These are phyloP conservation scores for Erebia ligea DNA, from an alignment of 2,888 invertebrate species.

Conservation along the genomic window DNA sequence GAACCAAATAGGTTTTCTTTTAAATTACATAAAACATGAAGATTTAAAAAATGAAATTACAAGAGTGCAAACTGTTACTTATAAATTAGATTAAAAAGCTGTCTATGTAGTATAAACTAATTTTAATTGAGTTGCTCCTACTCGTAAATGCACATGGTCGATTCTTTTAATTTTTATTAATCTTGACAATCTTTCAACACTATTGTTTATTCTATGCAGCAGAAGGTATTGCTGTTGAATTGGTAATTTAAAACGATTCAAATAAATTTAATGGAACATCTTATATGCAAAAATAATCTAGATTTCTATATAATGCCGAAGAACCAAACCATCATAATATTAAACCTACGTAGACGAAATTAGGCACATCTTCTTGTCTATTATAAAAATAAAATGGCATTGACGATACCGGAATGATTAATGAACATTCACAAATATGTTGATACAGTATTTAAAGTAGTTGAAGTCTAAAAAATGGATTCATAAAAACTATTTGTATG, in stretches of 20 bases:
- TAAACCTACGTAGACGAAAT: not conserved
- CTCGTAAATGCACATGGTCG: not conserved
- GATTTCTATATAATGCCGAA: too few relatives aligned
- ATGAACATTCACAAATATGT: not conserved
- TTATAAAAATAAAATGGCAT: not conserved
- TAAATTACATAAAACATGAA: too few relatives aligned
- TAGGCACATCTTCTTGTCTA: not conserved
- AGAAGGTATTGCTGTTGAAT: not conserved
- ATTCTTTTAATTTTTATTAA: conserved; percentile 1
- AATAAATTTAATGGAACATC: conserved; percentile 13
- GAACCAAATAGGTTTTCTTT: too few relatives aligned
- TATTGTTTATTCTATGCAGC: conserved; percentile 1
- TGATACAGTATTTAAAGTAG: not conserved
- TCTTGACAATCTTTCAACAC: not conserved
- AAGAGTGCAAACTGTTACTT: too few relatives aligned
- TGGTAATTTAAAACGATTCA: conserved; percentile 4
- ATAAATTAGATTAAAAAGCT: not conserved
- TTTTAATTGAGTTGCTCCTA: not conserved
- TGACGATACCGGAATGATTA: not conserved
- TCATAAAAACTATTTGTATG: conserved; percentile 11
- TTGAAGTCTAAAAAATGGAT: not conserved
- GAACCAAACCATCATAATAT: too few relatives aligned
- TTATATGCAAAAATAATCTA: not conserved
- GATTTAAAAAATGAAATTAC: too few relatives aligned
- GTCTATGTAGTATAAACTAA: not conserved